These are phyloP conservation scores for Agrochola lychnidis DNA, from an alignment of 2,888 invertebrate genomes.

Conservation along the genomic window DNA sequence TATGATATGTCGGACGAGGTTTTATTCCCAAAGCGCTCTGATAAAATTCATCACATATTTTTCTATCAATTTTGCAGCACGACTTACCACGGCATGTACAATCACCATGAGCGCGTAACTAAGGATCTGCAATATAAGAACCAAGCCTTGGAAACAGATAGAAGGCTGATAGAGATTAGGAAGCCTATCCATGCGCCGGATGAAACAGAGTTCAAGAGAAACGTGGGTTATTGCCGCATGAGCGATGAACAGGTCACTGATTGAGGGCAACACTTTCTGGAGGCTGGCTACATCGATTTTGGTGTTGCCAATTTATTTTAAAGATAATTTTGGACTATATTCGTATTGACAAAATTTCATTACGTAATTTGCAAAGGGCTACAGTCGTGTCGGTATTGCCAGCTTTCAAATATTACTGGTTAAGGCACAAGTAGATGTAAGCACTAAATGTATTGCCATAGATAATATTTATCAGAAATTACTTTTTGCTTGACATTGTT, in stretches of 20 bases:
- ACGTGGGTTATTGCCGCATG: slow-evolving; percentile 93
- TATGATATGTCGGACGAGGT: too few species aligned
- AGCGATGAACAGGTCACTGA: slow-evolving; percentile 90
- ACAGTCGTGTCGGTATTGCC: slow-evolving; percentile 3
- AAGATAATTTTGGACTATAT: not conserved
- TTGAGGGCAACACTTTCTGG: slow-evolving; percentile 14
- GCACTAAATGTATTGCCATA: not conserved
- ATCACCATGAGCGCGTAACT: slow-evolving; percentile 90
- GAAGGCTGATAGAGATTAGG: slow-evolving; percentile 93
- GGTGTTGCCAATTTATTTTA: not conserved
- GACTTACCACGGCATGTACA: slow-evolving; percentile 91
- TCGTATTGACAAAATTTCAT: not conserved
- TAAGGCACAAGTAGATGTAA: not conserved
- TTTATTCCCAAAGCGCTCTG: too few species aligned
- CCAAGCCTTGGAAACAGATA: slow-evolving; percentile 94
- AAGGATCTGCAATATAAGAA: slow-evolving; percentile 94
- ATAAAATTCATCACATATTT: too few species aligned
- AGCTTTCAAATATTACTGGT: not conserved
- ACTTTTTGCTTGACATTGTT: not conserved
- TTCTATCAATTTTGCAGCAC: too few species aligned
- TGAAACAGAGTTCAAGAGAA: slow-evolving; percentile 92
- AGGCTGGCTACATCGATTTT: slow-evolving; percentile 11
- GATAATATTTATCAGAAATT: not conserved
- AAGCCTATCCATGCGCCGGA: slow-evolving; percentile 88
- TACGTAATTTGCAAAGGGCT: not conserved